A percentile compares a stretch with the other conserved stretches of the same genome.
phyloP scores from a whole-genome alignment of 2,888 invertebrate genomes.

The Athalia circularis region DNA sequence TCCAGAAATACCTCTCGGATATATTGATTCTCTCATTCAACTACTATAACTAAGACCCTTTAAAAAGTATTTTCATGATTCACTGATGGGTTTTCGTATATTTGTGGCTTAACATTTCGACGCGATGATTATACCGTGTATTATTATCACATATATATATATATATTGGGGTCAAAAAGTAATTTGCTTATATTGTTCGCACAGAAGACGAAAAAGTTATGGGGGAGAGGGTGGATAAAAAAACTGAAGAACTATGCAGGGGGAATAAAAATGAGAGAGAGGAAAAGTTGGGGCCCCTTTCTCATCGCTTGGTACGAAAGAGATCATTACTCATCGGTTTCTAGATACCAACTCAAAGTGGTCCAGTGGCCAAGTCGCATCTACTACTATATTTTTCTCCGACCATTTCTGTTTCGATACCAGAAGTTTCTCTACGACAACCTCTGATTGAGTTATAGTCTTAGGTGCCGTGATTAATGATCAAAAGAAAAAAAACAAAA shows the following conservation, averaged over 20 bases:
- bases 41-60: too few relatives aligned
- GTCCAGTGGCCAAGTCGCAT: conserved; percentile 33
- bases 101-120: too few relatives aligned
- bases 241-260: neutral
- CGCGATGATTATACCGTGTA: too few relatives aligned
- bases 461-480: conserved; percentile 42
- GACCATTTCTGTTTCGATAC: conserved; percentile 34
- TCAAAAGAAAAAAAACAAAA: conserved; percentile 1
- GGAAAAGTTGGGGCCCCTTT: conserved; percentile 7
- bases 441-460: conserved; percentile 45
- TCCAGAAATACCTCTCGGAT: too few relatives aligned
- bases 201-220: conserved; percentile 26
- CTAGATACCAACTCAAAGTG: conserved; percentile 34
- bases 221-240: conserved; percentile 29
- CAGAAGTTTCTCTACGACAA: conserved; percentile 36
- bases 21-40: too few relatives aligned
- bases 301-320: conserved; percentile 16
- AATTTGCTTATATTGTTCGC: neutral
- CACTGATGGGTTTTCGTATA: too few relatives aligned
- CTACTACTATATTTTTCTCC: conserved; percentile 17
- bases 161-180: too few relatives aligned
- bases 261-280: conserved; percentile 7
- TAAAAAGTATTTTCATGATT: too few relatives aligned
- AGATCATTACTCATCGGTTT: conserved; percentile 38
- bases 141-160: too few relatives aligned